These are phyloP conservation scores for Ephestia elutella DNA, from an alignment of 1,140 invertebrate genomes.

Conservation along the genomic window DNA sequence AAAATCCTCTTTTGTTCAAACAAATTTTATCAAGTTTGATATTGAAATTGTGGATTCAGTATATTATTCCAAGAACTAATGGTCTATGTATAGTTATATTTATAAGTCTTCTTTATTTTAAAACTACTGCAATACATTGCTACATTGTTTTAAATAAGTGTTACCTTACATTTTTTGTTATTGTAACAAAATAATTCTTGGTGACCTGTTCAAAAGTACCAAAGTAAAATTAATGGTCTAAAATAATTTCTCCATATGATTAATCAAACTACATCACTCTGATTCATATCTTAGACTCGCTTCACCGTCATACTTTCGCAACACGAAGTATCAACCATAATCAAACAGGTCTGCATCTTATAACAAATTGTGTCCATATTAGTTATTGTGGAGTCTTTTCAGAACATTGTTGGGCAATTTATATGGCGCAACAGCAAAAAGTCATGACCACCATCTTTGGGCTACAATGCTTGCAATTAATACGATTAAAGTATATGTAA, in stretches of 20 bases:
- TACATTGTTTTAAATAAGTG: too few relatives aligned
- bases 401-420: conserved; percentile 24
- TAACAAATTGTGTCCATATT: conserved; percentile 49
- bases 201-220: too few relatives aligned
- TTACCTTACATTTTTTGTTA: too few relatives aligned
- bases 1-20: conserved; percentile 1
- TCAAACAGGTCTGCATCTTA: conserved; percentile 38
- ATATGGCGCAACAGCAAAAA: conserved; percentile 31
- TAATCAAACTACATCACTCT: neutral
- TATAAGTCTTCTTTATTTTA: too few relatives aligned
- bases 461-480: conserved; percentile 1
- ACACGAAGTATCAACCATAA: conserved; percentile 34
- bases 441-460: conserved; percentile 11
- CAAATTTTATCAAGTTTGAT: neutral
- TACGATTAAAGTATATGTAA: neutral
- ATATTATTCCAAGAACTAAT: too few relatives aligned
- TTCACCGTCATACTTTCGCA: neutral
- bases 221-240: too few relatives aligned
- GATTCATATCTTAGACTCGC: neutral
- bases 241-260: too few relatives aligned
- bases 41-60: neutral
- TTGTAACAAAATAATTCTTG: too few relatives aligned
- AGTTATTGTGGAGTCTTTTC: conserved; percentile 27
- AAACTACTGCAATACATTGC: too few relatives aligned
- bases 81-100: too few relatives aligned